Evolutionary conservation across 2,113 vertebrate genomes (phyloP).

Genomic region (Mustelus asterias): DNA sequence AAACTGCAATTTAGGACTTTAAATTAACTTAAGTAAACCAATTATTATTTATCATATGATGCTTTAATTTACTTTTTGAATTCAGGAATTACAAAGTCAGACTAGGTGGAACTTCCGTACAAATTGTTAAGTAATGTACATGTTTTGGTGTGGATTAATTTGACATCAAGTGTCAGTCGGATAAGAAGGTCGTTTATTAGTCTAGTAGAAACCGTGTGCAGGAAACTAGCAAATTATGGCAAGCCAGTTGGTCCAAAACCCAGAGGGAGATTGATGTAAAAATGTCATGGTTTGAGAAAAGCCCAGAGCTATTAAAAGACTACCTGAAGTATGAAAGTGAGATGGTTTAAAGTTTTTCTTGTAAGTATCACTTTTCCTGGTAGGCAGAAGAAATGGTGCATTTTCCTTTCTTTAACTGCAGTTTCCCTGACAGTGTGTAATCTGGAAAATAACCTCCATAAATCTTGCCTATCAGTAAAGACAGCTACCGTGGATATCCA

Average conservation of each 20-base stretch:
- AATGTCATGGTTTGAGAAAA: slow-evolving; percentile 46
- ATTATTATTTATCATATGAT: slow-evolving; percentile 31
- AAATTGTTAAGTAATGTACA: slow-evolving; percentile 31
- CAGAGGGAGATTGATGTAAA: slow-evolving; percentile 50
- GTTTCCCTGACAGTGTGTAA: slow-evolving; percentile 54
- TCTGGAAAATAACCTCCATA: slow-evolving; percentile 55
- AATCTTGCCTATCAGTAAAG: slow-evolving; percentile 50
- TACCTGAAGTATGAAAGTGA: slow-evolving; percentile 38
- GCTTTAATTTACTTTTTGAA: slow-evolving; percentile 41
- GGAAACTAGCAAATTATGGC: slow-evolving; percentile 47
- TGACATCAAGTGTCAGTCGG: slow-evolving; percentile 54
- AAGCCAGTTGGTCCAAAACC: slow-evolving; percentile 45
- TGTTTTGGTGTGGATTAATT: slow-evolving; percentile 47
- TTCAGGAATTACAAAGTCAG: background rate
- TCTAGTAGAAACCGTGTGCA: slow-evolving; percentile 46
- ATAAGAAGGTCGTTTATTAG: slow-evolving; percentile 51
- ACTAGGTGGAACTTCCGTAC: slow-evolving; percentile 5
- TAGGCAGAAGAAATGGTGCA: slow-evolving; percentile 38
- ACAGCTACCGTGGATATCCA: slow-evolving; percentile 59
- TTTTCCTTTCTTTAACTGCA: slow-evolving; percentile 44
- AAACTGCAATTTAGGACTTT: background rate
- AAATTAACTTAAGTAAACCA: background rate
- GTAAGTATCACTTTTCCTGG: slow-evolving; percentile 37
- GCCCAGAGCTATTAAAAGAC: slow-evolving; percentile 45
- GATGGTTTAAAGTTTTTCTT: background rate